These are phyloP conservation scores for Aphidius ervi DNA, from an alignment of 1,140 invertebrate genomes.

Conservation along the genomic window DNA sequence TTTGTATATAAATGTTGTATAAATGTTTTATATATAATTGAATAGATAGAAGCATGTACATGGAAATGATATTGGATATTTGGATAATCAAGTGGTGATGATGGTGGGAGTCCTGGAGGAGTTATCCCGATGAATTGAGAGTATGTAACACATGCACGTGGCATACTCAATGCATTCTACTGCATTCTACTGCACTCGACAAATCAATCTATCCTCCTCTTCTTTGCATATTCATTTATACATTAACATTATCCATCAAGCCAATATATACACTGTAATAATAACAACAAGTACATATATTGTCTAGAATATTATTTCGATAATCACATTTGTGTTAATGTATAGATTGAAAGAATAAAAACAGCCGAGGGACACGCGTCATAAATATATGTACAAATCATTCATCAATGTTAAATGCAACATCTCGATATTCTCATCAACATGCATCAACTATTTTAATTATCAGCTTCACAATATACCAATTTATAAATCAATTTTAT, in stretches of 20 bases:
- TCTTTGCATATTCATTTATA: constrained; percentile 21
- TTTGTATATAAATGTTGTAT: constrained; percentile 15
- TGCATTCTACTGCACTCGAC: constrained; percentile 30
- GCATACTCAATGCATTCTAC: constrained; percentile 46
- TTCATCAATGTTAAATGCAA: constrained; percentile 48
- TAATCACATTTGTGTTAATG: neutral
- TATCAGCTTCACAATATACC: no score
- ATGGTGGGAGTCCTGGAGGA: constrained; percentile 26
- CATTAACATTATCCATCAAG: no score
- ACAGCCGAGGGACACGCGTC: constrained; percentile 28
- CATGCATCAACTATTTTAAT: neutral
- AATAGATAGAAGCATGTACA: constrained; percentile 11
- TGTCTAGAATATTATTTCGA: no score
- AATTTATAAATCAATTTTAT: no score
- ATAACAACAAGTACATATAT: no score
- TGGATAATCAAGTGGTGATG: constrained; percentile 4
- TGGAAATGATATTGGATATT: constrained; percentile 18
- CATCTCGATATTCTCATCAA: constrained; percentile 19
- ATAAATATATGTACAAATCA: constrained; percentile 13
- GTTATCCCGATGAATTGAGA: constrained; percentile 19
- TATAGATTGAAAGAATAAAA: constrained; percentile 6
- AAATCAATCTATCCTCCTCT: neutral
- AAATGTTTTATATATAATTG: constrained; percentile 2
- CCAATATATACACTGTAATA: constrained; percentile 6
- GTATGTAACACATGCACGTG: constrained; percentile 50